A percentile compares a stretch with the other conserved stretches of the same genome.
Evolutionary conservation across 2,888 invertebrate species (phyloP).

Genomic region (Oligia strigilis): DNA sequence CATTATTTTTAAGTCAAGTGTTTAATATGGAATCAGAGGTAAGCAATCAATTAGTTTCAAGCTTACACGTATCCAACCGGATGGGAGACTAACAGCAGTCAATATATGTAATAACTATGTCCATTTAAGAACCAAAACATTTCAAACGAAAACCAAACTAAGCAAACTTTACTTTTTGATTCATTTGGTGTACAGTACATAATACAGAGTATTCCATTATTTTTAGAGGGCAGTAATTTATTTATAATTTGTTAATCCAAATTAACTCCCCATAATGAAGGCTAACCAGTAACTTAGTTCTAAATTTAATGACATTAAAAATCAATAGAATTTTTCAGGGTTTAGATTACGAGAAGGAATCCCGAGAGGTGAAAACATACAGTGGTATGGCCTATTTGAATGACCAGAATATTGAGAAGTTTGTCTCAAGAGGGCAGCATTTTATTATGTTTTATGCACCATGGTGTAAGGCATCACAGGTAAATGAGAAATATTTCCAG

Average conservation of each 20-base stretch:
- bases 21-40: slow-evolving; percentile 87
- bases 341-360: slow-evolving; percentile 66
- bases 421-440: slow-evolving; percentile 93
- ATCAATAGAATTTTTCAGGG: slow-evolving; percentile 67
- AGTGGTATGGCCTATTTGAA: slow-evolving; percentile 93
- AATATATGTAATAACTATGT: background rate
- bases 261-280: background rate
- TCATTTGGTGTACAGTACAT: no score
- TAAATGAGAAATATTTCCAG: slow-evolving; percentile 72
- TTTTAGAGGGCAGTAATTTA: no score
- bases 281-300: background rate
- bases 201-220: no score
- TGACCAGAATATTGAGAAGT: slow-evolving; percentile 94
- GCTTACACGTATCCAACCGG: background rate
- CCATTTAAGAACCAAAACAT: background rate
- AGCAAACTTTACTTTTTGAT: no score
- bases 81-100: no score
- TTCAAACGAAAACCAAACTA: no score
- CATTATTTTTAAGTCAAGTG: slow-evolving; percentile 94
- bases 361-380: slow-evolving; percentile 89
- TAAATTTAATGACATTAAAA: background rate
- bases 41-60: slow-evolving; percentile 25
- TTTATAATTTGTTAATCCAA: background rate
- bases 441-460: slow-evolving; percentile 98
- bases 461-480: slow-evolving; percentile 97